Base-by-base conservation (phyloP, 2,888 invertebrate genomes). In the Chrysomela aeneicollis region DNA sequence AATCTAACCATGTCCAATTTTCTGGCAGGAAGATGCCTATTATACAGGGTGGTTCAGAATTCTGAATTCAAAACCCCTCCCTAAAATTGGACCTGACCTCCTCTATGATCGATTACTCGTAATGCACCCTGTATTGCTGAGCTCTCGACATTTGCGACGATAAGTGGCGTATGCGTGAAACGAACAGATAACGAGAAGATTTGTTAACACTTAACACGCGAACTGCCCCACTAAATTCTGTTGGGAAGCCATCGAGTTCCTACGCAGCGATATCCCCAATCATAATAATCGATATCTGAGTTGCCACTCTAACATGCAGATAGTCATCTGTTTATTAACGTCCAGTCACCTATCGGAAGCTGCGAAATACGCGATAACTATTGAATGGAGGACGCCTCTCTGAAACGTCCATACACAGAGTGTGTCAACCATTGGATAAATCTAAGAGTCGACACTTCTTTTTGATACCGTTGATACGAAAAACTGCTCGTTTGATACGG, bases 241-340 rank as follows among this genome's bases (percentile, higher is more conserved):
- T 10, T 10, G 4, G 10, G 10, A n/a, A n/a, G 10, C 9, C 10
- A 10, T 54, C 15, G 12, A 15, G 51, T 3, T 50, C 47, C 61
- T 54, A n/a, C n/a, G 18, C 22, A 19, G 26, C 61, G n/a, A 50
- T 55, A 37, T n/a, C n/a, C 53, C 37, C 52, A 63, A 54, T 63
- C 63, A 64, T 64, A 35, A 46, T 35, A 64, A 67, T 67, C 67
- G 61, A 64, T 63, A 63, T 67, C 47, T 64, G 64, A 64, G 57
- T 54, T 50, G 63, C 63, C 61, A 54, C 63, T 64, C 54, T 55
- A 58, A 60, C 32, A 52, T 52, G 46, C 58, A 22, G 61, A 65
- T 65, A 65, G 57, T 54, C 65, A 68, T 68, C 61, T 64, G 63
- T 65, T 68, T 64, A 68, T 68, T 65, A 65, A 68, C 65, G 63